phyloP scores from a whole-genome alignment of 2,888 invertebrate genomes.

The Strigamia crassipes region DNA sequence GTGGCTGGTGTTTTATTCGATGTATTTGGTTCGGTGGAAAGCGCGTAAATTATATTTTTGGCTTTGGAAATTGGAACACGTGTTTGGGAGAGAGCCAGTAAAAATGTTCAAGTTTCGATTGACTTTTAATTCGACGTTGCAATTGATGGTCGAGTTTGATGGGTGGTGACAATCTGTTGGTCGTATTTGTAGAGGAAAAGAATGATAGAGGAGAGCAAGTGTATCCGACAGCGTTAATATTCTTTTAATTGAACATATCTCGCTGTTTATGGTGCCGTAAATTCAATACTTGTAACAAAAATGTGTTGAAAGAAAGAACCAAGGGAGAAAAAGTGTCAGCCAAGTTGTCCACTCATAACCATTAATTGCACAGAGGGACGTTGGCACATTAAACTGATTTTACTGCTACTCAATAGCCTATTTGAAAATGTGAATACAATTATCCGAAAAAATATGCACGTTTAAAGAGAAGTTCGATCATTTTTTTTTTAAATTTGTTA shows the following conservation, averaged over 20 bases:
- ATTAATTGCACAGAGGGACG: constrained; percentile 16
- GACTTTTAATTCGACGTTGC: neutral
- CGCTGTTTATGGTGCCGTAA: constrained; percentile 42
- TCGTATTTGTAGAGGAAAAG: neutral
- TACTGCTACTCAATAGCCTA: constrained; percentile 21
- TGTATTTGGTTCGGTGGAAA: neutral
- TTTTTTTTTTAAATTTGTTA: neutral
- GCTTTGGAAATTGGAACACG: neutral
- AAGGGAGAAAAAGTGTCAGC: constrained; percentile 21
- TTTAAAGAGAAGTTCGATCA: neutral
- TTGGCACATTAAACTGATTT: constrained; percentile 21
- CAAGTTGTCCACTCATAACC: constrained; percentile 16
- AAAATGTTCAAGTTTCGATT: neutral
- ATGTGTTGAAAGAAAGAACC: constrained; percentile 16
- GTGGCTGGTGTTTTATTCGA: neutral
- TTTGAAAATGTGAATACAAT: constrained; percentile 3
- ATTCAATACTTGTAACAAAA: constrained; percentile 26
- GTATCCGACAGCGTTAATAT: constrained; percentile 33
- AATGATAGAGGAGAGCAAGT: constrained; percentile 19
- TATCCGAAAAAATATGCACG: neutral
- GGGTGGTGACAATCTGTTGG: neutral
- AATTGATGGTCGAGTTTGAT: neutral
- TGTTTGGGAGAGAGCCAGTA: neutral
- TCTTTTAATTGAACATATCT: constrained; percentile 36
- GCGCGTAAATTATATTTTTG: neutral